Evolutionary conservation across 1,140 invertebrate species (phyloP), one percentile per base, ranked within the genome.

Genomic region (Watersipora subatra): DNA sequence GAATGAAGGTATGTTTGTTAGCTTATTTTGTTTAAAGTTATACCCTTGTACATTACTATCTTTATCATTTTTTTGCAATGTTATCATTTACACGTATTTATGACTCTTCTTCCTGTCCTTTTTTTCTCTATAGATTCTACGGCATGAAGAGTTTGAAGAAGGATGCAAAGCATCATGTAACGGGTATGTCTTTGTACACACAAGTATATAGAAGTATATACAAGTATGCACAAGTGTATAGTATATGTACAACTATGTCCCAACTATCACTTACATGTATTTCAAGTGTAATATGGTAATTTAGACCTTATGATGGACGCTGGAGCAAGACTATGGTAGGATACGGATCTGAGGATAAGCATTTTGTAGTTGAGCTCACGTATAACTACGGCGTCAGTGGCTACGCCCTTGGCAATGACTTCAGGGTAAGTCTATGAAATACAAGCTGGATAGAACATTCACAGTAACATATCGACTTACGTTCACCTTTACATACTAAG

Each of bases 311-410:
- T 82, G 90, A 91, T 75, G 94, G 93, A 70, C 88, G 90, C 70
- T 99, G 96, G 96, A 96, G 92, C 74, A 99, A 99, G 82, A 97
- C 96, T 0, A 99, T 99, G 95, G 86, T 98, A 59, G 96, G 95
- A 15, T 99, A 96, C 84, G 95, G 95, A 0, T 86, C 89, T 7
- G 96, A 99, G 82, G 89, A 94, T 73, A 84, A 85, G 62, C 90
- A 97, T 80, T 99, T 98, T 85, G 94, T 96, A 2, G 83, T 97
- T 29, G 96, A 99, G 80, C 81, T 99, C 2, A 98, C 94, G 20
- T 99, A 98, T 74, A 99, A 98, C 75, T 99, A 98, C 83, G 92
- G 91, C 24, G 86, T 98, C 24, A 86, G 86, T 69, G 79, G 83
- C 64, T 98, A 98, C 75, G 86, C 90, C 69, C 76, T 84, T 80